These are phyloP conservation scores for Pelobates fuscus DNA, from an alignment of 2,113 vertebrate genomes.

Conservation along the genomic window DNA sequence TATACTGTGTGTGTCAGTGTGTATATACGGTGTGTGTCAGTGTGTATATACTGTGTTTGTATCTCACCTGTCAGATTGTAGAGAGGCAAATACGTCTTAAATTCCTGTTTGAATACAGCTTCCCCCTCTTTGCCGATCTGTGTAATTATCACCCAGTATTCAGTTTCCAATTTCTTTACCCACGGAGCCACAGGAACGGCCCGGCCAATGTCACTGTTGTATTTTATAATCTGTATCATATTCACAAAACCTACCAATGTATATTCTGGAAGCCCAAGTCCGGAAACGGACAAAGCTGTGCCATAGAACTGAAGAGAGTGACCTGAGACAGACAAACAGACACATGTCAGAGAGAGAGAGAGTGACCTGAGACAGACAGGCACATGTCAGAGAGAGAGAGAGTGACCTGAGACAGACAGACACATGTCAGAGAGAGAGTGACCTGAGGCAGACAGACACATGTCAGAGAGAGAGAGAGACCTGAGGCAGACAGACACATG, in stretches of 20 bases:
- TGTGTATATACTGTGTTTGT: neutral
- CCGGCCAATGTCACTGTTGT: neutral
- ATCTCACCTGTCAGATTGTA: constrained; percentile 51
- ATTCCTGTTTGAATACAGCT: constrained; percentile 67
- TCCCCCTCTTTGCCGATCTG: constrained; percentile 59
- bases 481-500: no score
- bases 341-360: neutral
- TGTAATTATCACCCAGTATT: constrained; percentile 64
- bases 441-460: no score
- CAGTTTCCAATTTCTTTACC: neutral
- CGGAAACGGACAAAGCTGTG: neutral
- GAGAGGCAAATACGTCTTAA: constrained; percentile 56
- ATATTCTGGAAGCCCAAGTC: constrained; percentile 3
- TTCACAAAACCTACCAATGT: constrained; percentile 65
- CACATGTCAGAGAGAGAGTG: no score
- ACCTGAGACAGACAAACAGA: constrained; percentile 3
- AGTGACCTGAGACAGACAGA: neutral
- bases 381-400: neutral
- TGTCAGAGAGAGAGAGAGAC: no score
- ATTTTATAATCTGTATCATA: constrained; percentile 58
- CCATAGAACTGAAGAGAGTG: neutral
- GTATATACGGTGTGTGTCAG: neutral
- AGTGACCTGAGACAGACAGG: neutral
- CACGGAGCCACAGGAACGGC: neutral
- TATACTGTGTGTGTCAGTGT: neutral